Evolutionary conservation across 2,888 invertebrate genomes (phyloP), one percentile per base, ranked within the genome.

Genomic region (Plebejus melissa): DNA sequence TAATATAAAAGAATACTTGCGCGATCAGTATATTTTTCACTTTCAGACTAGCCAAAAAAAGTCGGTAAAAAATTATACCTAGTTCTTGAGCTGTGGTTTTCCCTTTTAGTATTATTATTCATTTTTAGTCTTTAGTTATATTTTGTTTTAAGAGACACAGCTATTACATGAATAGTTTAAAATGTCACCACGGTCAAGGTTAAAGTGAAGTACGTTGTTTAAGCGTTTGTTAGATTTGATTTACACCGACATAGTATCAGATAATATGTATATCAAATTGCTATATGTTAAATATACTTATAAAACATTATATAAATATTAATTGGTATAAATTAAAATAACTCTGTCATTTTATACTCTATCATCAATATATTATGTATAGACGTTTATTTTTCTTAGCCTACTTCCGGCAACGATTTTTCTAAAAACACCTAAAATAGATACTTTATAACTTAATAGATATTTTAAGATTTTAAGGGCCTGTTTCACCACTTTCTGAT

Each of bases 101-200:
- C 58, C n/a, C 58, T 58, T 22, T 58, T 58, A 22, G 9, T n/a
- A n/a, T 6, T 54, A 57, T 57, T 57, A n/a, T 57, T 57, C n/a
- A 46, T 2, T 4, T 13, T 50, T 4, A 50, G 16, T 54, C 16
- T 32, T 2, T 32, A 32, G 32, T 32, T 2, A 32, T 32, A 32
- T 32, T 54, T 54, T 54, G 54, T 54, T 54, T 13, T 16, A 54
- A 13, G 3, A 54, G 54, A 0, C 16, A 50, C 13, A 13, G 13
- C 60, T 65, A 32, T 65, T 32, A 65, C 9, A 60, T 13, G 13
- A 65, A 65, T 65, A 65, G 11, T 65, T 32, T 32, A 13, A 65
- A 72, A 72, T 72, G 28, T 50, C 50, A 2, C 50, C 7, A 72
- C 11, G 50, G 54, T 54, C 54, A 72, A 72, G 72, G 72, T 7